phyloP scores from a whole-genome alignment of 2,888 invertebrate species.

The Formica aserva region DNA sequence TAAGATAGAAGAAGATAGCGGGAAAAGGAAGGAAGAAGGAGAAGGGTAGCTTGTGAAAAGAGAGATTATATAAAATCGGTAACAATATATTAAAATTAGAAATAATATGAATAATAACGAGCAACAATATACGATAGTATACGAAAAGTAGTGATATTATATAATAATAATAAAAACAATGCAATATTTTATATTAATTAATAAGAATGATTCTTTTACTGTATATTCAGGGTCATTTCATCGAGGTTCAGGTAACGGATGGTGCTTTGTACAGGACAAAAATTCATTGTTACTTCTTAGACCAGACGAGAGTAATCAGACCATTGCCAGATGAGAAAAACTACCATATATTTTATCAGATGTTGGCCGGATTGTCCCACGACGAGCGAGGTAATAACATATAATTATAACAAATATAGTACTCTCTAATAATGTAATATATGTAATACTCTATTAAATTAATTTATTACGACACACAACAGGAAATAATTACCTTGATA shows the following conservation, averaged over 20 bases:
- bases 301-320: constrained; percentile 96
- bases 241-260: constrained; percentile 98
- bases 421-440: neutral
- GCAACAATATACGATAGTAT: neutral
- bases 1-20: constrained; percentile 26
- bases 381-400: constrained; percentile 91
- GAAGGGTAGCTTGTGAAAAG: neutral
- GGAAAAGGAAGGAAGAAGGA: neutral
- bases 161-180: neutral
- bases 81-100: neutral
- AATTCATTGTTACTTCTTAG: constrained; percentile 98
- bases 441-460: no score
- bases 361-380: constrained; percentile 94
- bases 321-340: constrained; percentile 96
- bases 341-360: constrained; percentile 98
- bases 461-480: neutral
- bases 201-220: neutral
- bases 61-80: neutral
- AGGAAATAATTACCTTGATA: neutral
- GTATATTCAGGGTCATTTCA: constrained; percentile 94
- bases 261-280: constrained; percentile 97
- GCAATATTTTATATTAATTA: neutral
- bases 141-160: neutral
- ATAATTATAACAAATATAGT: constrained; percentile 1
- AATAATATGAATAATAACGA: neutral